Conservation (phyloP, 1,140 invertebrate species). For the Aphelenchoides besseyi region DNA sequence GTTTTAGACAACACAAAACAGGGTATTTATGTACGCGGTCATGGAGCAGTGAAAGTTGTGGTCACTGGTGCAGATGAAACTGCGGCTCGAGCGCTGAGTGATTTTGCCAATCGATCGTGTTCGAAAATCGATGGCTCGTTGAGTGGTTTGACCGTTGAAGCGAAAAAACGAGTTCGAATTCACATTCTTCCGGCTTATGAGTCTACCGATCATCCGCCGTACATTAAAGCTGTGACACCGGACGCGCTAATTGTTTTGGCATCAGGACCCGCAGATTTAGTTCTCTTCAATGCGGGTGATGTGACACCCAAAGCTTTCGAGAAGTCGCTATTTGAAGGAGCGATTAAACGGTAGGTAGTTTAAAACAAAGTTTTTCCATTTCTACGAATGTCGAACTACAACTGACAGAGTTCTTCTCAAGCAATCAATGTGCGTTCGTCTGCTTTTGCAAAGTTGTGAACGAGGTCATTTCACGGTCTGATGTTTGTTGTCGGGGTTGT, state of each 20-base stretch:
- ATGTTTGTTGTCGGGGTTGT: background rate
- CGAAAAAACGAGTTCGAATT: constrained; percentile 35
- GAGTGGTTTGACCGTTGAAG: background rate
- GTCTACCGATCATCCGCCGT: constrained; percentile 36
- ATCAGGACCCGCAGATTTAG: constrained; percentile 41
- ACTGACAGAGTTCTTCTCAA: background rate
- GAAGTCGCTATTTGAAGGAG: constrained; percentile 51
- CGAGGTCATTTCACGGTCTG: background rate
- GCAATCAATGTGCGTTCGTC: too few species aligned
- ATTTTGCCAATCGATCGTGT: constrained; percentile 31
- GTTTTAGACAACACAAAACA: constrained; percentile 42
- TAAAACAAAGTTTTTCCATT: background rate
- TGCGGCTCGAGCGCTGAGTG: constrained; percentile 21
- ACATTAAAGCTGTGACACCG: constrained; percentile 35
- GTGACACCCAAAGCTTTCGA: constrained; percentile 53
- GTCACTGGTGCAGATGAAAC: constrained; percentile 31
- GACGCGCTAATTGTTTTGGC: constrained; percentile 51
- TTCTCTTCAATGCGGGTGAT: constrained; percentile 53
- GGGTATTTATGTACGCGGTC: constrained; percentile 33
- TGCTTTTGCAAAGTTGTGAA: background rate
- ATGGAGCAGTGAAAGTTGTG: constrained; percentile 35
- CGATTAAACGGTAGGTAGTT: constrained; percentile 46
- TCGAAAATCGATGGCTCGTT: background rate
- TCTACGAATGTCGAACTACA: background rate
- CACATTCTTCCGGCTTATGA: constrained; percentile 44